Evolutionary conservation across 64 coral and sea anemone genomes (phyloP).

Genomic region (Exaiptasia diaphana): DNA sequence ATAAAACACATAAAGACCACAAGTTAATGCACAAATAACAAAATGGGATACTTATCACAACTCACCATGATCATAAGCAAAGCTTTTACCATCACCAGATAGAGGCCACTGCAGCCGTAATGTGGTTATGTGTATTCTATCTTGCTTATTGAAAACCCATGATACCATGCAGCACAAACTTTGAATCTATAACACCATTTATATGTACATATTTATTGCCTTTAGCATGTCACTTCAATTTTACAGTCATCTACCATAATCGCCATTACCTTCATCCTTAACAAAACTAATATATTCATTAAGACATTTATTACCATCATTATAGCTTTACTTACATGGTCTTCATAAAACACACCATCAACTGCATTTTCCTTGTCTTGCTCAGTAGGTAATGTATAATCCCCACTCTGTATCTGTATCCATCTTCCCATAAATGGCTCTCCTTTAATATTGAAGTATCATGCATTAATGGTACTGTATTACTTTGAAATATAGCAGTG

Average conservation of each 20-base stretch:
- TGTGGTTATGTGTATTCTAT: conserved; percentile 65
- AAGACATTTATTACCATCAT: neutral
- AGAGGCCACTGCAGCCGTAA: conserved; percentile 58
- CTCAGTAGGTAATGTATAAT: conserved; percentile 54
- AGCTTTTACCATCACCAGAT: neutral
- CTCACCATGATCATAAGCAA: too few species aligned
- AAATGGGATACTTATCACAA: neutral
- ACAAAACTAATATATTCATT: neutral
- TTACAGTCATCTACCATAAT: too few species aligned
- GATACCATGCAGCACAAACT: conserved; percentile 41
- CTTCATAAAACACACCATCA: conserved; percentile 69
- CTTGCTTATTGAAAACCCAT: conserved; percentile 78
- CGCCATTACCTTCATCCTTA: too few species aligned
- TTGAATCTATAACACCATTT: conserved; percentile 16
- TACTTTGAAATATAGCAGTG: neutral
- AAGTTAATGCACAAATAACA: neutral
- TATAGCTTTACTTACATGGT: conserved; percentile 58
- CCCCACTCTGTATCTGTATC: conserved; percentile 82
- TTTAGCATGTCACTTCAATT: too few species aligned
- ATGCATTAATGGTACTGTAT: neutral
- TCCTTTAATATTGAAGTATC: too few species aligned
- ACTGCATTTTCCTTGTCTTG: conserved; percentile 79
- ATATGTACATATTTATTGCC: neutral
- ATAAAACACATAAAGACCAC: neutral
- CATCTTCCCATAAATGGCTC: conserved; percentile 51